Percentiles rank a stretch among this genome's conserved stretches.
phyloP scores from a whole-genome alignment of 2,113 vertebrate genomes.

The Pomatorhinus ruficollis region DNA sequence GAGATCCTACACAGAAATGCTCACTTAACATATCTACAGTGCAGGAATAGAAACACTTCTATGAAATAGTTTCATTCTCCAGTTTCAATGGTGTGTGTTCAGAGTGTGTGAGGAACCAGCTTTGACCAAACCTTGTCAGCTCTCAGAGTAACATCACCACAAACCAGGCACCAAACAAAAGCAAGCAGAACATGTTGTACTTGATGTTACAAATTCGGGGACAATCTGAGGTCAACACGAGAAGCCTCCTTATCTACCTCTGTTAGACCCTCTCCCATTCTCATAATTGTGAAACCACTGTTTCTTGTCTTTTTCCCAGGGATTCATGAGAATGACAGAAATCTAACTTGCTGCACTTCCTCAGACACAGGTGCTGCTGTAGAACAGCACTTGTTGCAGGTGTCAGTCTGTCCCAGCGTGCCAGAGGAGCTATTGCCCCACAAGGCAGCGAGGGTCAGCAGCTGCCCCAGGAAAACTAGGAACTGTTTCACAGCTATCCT shows the following conservation, averaged over 20 bases:
- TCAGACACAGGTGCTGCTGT: neutral
- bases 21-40: neutral
- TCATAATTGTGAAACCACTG: neutral
- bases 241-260: neutral
- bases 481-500: neutral
- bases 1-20: neutral
- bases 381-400: neutral
- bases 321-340: neutral
- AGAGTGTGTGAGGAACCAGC: neutral
- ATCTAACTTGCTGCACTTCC: neutral
- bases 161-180: neutral
- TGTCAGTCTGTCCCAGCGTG: neutral
- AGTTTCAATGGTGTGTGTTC: neutral
- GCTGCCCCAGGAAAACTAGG: neutral
- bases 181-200: neutral
- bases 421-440: neutral
- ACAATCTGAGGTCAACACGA: neutral
- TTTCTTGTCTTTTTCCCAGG: neutral
- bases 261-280: neutral
- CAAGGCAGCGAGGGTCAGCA: neutral
- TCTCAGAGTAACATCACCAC: neutral
- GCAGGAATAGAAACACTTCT: neutral
- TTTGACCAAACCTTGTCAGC: neutral
- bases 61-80: neutral
- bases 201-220: rapidly evolving